Base-by-base conservation (phyloP, 1,140 invertebrate genomes). In the Tetragonula clypearis region DNA sequence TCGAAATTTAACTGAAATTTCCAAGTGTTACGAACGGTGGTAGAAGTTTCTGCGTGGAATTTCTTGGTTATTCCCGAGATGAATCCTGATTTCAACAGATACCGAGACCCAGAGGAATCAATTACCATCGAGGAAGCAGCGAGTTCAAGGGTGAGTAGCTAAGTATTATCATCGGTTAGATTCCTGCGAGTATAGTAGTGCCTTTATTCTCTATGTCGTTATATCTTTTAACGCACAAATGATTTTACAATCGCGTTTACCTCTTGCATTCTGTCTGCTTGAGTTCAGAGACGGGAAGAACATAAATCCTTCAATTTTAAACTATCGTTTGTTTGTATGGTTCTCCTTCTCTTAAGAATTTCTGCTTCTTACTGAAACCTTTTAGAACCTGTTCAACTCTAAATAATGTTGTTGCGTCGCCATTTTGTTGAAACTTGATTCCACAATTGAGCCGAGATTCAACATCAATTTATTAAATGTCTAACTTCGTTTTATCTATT, bases 171-270 rank as follows among this genome's bases (percentile, higher is more conserved):
- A 55, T 62, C 35, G 55, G 55, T 81, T 79, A 65, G 60, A 78
- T 66, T 65, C 35, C 49, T 69, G 53, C 76, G 49, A 79, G 65
- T 69, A 69, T 73, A 30, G 30, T n/a, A 30, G 58, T 49, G 69
- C 30, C 17, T 14, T 49, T 26, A 55, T 30, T 26, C n/a, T 49
- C 41, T 8, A 49, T 49, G 6, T 49, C 41, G 8, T 71, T 58
- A 74, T 65, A 73, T 74, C 69, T 58, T 82, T 73, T 74, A 82
- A 82, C 58, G 49, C 53, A 82, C 74, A 74, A 77, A 77, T 15
- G 62, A 77, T 11, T 74, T 8, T 77, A 77, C 77, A 83, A 83
- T 69, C 71, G 55, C 73, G 21, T 65, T 77, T 35, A 23, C 14
- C 30, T 68, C n/a, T 84, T 77, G 35, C 21, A 26, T 14, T 11